Conservation (phyloP, 2,113 vertebrate genomes). For the Mastomys natalensis region DNA sequence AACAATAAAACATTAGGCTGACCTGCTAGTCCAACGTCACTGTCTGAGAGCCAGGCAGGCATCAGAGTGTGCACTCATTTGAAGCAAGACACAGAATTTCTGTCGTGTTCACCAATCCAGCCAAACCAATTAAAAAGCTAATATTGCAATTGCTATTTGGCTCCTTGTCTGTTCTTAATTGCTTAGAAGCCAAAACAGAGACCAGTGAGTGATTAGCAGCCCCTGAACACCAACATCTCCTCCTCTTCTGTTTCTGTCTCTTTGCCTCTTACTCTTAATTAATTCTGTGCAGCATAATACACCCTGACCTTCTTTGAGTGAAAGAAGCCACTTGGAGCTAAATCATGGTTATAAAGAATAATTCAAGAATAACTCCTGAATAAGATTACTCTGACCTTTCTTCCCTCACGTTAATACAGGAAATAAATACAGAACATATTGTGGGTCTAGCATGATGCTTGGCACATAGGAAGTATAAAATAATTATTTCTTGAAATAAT, state of each 20-base stretch:
- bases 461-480: slow-evolving; percentile 8
- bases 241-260: slow-evolving; percentile 52
- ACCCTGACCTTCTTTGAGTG: slow-evolving; percentile 36
- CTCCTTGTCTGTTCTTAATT: slow-evolving; percentile 69
- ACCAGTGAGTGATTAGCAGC: slow-evolving; percentile 65
- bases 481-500: slow-evolving; percentile 60
- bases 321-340: slow-evolving; percentile 32
- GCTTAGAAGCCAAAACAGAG: slow-evolving; percentile 71
- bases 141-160: slow-evolving; percentile 55
- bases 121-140: slow-evolving; percentile 65
- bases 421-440: slow-evolving; percentile 60
- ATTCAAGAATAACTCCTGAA: not conserved
- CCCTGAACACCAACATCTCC: slow-evolving; percentile 61
- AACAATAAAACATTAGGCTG: not conserved
- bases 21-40: not conserved
- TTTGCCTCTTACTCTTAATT: slow-evolving; percentile 71
- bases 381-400: not conserved
- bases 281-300: slow-evolving; percentile 55
- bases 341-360: slow-evolving; percentile 30
- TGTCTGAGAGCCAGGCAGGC: not conserved
- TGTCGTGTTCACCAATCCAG: slow-evolving; percentile 32
- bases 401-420: not conserved
- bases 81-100: slow-evolving; percentile 35
- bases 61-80: not conserved
- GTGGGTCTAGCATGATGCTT: slow-evolving; percentile 26